Evolutionary conservation across 2,888 invertebrate species (phyloP).

Genomic region (Dolichomitus sp.): DNA sequence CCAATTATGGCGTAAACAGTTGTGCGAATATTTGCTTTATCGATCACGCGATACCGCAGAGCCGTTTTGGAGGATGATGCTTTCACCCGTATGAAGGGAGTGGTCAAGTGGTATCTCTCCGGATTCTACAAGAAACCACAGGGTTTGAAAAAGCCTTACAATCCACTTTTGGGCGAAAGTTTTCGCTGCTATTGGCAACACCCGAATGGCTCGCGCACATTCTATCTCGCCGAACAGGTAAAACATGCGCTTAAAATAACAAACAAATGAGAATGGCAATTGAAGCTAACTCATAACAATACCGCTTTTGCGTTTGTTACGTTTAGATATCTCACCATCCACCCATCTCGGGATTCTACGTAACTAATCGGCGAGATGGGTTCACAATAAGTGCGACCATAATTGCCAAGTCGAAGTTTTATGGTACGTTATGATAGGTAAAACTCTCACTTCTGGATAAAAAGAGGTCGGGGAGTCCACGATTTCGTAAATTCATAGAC

Average conservation of each 20-base stretch:
- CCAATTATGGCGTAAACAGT: neutral
- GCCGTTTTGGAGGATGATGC: conserved; percentile 95
- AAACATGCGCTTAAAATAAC: conserved; percentile 4
- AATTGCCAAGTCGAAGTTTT: conserved; percentile 97
- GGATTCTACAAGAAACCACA: conserved; percentile 98
- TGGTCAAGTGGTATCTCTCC: conserved; percentile 97
- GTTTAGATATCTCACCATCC: conserved; percentile 96
- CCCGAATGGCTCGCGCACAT: conserved; percentile 93
- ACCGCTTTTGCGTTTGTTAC: conserved; percentile 46
- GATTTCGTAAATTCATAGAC: neutral
- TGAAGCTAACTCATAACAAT: conserved; percentile 4
- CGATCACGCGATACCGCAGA: conserved; percentile 68
- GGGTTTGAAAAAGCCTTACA: conserved; percentile 98
- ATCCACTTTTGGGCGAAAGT: conserved; percentile 97
- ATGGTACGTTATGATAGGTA: conserved; percentile 88
- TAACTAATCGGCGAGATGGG: conserved; percentile 97
- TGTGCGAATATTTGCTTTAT: conserved; percentile 2
- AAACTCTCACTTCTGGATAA: neutral
- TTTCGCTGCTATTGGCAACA: conserved; percentile 97
- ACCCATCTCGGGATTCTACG: conserved; percentile 96
- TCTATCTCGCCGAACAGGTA: conserved; percentile 97
- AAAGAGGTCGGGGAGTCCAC: neutral
- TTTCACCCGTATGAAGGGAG: conserved; percentile 95
- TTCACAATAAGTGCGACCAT: conserved; percentile 97
- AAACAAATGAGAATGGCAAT: neutral